These are phyloP conservation scores for Hyles lineata DNA, from an alignment of 2,888 invertebrate species.

Conservation along the genomic window DNA sequence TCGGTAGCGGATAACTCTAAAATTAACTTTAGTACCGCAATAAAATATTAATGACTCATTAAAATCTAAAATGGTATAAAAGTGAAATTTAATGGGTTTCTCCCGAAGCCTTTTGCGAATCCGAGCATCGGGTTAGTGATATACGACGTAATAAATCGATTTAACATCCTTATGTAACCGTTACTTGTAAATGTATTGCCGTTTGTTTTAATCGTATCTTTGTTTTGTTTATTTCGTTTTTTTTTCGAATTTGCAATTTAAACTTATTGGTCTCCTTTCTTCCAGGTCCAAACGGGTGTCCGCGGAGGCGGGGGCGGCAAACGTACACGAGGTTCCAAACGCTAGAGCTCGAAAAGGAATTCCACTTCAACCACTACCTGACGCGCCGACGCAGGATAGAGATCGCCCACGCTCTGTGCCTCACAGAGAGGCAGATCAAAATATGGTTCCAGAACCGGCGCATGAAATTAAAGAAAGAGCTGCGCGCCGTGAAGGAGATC, in stretches of 20 bases:
- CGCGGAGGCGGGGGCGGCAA: conserved; percentile 96
- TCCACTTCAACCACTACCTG: conserved; percentile 98
- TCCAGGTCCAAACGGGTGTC: conserved; percentile 98
- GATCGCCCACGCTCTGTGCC: conserved; percentile 97
- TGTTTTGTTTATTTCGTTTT: not conserved
- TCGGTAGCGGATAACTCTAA: conserved; percentile 79
- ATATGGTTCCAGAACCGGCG: conserved; percentile 98
- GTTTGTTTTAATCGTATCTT: conserved; percentile 17
- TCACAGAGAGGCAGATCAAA: conserved; percentile 98
- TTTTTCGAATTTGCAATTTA: conserved; percentile 34
- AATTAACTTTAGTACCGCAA: conserved; percentile 79
- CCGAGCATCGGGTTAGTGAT: conserved; percentile 66
- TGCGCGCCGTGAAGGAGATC: conserved; percentile 97
- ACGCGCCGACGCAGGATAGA: conserved; percentile 98
- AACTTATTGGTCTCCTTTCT: conserved; percentile 60
- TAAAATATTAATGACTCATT: conserved; percentile 83
- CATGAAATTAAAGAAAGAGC: conserved; percentile 98
- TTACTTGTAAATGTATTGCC: conserved; percentile 50
- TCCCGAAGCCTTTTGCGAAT: conserved; percentile 70
- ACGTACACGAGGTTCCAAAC: conserved; percentile 99
- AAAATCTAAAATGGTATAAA: conserved; percentile 82
- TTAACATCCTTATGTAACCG: conserved; percentile 61
- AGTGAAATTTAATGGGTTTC: conserved; percentile 80
- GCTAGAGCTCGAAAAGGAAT: conserved; percentile 98
- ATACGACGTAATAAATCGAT: conserved; percentile 76